Conservation (phyloP, 2,113 vertebrate genomes). For the Formicarius rufipectus region DNA sequence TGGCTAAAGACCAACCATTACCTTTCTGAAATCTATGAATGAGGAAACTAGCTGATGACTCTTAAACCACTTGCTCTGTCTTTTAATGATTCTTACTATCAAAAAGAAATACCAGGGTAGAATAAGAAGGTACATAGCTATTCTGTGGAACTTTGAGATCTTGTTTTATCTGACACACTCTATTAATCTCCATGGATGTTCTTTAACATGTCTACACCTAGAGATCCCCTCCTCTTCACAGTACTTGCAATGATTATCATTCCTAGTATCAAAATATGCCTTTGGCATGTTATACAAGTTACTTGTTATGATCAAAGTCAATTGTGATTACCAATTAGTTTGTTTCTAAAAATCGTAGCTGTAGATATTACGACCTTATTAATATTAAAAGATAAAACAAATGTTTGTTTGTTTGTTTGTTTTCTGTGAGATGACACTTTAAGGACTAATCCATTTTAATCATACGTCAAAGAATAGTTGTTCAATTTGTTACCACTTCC, state of each 20-base stretch:
- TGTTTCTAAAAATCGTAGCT: neutral
- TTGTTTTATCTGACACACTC: neutral
- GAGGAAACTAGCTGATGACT: accelerated
- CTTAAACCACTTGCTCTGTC: neutral
- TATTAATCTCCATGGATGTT: neutral
- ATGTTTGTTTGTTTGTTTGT: too few relatives aligned
- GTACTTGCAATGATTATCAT: neutral
- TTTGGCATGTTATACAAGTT: neutral
- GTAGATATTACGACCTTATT: neutral
- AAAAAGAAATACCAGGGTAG: neutral
- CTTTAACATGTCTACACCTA: neutral
- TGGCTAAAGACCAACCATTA: neutral
- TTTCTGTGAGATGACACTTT: too few relatives aligned
- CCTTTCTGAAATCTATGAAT: neutral
- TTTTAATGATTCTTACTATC: neutral
- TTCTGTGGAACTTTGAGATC: neutral
- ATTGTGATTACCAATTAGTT: neutral
- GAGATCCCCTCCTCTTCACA: neutral
- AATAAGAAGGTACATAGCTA: neutral
- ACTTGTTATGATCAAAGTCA: neutral
- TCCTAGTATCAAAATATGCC: neutral
- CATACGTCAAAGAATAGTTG: neutral
- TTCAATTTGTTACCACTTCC: neutral
- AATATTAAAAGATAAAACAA: slow-evolving; percentile 19
- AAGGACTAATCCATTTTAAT: neutral